These are phyloP conservation scores for Sisyra terminalis DNA, from an alignment of 2,888 invertebrate genomes.

Conservation along the genomic window DNA sequence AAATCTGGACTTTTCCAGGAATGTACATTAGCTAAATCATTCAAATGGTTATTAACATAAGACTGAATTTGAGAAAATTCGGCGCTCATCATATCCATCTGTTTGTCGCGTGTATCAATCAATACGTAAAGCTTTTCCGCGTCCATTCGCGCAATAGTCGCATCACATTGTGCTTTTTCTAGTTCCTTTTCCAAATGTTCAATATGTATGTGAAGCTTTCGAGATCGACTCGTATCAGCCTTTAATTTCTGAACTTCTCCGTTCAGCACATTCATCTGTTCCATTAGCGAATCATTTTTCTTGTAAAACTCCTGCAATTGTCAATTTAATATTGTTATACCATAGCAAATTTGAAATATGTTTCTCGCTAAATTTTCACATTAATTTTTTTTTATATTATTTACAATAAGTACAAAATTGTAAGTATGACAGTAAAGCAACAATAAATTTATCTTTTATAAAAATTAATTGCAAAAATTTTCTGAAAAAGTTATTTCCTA, in stretches of 20 bases:
- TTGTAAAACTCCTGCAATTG: no score
- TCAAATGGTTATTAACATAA: background rate
- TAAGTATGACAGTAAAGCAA: no score
- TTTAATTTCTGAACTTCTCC: background rate
- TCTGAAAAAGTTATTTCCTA: no score
- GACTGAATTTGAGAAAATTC: conserved; percentile 1
- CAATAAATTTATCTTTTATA: no score
- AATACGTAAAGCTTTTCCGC: conserved; percentile 1
- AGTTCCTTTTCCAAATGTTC: conserved; percentile 2
- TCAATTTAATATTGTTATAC: no score
- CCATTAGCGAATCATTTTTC: background rate
- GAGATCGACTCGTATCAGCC: background rate
- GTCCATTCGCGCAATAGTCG: background rate
- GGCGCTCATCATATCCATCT: background rate
- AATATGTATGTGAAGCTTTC: background rate
- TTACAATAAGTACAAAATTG: no score
- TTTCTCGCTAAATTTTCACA: no score
- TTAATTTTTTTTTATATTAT: no score
- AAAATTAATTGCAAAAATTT: no score
- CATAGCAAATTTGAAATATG: no score
- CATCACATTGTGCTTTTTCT: background rate
- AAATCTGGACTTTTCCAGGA: background rate
- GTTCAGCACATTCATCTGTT: background rate
- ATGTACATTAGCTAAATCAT: background rate
- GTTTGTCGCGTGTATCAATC: conserved; percentile 1